Conservation (phyloP, 2,797 vertebrate genomes). For the Phyllotis vaccarum region DNA sequence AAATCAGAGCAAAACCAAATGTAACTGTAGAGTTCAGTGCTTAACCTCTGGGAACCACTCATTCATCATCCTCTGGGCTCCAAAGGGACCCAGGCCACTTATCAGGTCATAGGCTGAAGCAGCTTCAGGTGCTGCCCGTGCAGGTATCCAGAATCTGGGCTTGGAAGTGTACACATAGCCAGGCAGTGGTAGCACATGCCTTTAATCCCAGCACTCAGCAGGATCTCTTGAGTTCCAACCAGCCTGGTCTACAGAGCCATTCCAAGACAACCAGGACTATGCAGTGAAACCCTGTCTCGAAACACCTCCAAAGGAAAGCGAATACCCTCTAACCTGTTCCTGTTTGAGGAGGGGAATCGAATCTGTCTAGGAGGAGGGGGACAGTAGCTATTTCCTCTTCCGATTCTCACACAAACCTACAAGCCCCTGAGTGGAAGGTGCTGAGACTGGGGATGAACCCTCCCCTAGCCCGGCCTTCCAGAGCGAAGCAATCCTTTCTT, state of each 20-base stretch:
- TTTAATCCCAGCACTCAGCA: not conserved
- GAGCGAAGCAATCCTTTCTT: not conserved
- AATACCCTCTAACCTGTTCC: not conserved
- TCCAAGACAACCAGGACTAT: not conserved
- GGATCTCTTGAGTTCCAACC: not conserved
- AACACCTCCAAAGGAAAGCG: not conserved
- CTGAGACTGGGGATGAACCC: not conserved
- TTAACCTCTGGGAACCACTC: not conserved
- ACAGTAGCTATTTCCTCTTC: constrained; percentile 63
- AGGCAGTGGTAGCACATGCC: not conserved
- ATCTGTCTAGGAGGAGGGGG: not conserved
- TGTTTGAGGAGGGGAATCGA: constrained; percentile 56
- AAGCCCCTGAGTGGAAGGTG: no score
- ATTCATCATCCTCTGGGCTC: not conserved
- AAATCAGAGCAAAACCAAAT: not conserved
- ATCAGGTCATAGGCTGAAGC: not conserved
- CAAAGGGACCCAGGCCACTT: not conserved
- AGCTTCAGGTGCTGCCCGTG: not conserved
- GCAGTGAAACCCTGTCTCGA: not conserved
- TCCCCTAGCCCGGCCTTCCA: not conserved
- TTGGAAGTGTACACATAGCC: not conserved
- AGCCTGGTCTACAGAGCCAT: not conserved
- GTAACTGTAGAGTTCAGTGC: no score
- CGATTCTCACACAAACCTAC: not conserved
- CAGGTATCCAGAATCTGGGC: not conserved